phyloP scores from a whole-genome alignment of 2,888 invertebrate species.

The Cremastinae sp. region DNA sequence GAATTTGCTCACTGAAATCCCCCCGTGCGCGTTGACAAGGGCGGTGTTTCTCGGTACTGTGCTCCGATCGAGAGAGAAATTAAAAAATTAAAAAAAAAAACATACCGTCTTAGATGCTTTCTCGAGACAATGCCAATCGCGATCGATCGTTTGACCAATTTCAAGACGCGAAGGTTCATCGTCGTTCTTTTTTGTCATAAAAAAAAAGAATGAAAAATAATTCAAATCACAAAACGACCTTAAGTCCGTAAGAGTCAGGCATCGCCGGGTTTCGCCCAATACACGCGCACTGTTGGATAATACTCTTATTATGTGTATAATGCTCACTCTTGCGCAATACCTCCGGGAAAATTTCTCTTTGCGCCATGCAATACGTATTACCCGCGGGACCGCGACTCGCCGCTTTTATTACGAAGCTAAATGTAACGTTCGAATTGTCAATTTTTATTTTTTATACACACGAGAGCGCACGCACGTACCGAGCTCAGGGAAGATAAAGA shows the following conservation, averaged over 20 bases:
- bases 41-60: not conserved
- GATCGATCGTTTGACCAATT: not conserved
- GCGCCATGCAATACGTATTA: constrained; percentile 63
- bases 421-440: constrained; percentile 17
- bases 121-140: not conserved
- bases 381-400: constrained; percentile 28
- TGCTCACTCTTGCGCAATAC: constrained; percentile 63
- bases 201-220: not conserved
- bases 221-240: constrained; percentile 47
- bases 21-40: not conserved
- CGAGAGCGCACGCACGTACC: not conserved
- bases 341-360: constrained; percentile 72
- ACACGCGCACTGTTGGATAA: constrained; percentile 64
- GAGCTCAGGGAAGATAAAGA: not conserved
- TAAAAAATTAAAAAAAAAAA: not conserved
- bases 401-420: constrained; percentile 6
- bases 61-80: too few relatives aligned
- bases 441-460: too few relatives aligned
- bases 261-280: constrained; percentile 49
- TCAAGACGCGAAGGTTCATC: not conserved
- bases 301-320: constrained; percentile 58
- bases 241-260: constrained; percentile 56
- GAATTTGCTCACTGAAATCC: constrained; percentile 3
- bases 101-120: not conserved
- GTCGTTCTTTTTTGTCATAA: constrained; percentile 14